Percentiles rank a stretch among this genome's conserved stretches.
Evolutionary conservation across 2,797 vertebrate genomes (phyloP).

Genomic region (Cephalopachus bancanus): DNA sequence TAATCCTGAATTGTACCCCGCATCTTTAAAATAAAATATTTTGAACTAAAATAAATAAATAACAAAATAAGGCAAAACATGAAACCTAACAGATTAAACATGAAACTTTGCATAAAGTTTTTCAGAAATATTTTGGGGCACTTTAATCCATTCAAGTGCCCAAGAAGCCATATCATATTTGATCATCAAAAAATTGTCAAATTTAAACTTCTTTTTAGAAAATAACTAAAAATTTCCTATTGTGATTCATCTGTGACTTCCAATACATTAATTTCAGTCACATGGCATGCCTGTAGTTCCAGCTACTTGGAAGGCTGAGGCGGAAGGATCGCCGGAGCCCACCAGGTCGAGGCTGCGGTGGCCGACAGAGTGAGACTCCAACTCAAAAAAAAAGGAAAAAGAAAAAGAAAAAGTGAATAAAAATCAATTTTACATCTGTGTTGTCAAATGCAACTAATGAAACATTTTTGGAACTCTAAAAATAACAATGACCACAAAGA

Average conservation of each 20-base stretch:
- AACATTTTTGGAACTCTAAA: too few relatives aligned
- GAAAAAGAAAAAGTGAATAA: too few relatives aligned
- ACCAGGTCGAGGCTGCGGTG: too few relatives aligned
- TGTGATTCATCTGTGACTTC: not conserved
- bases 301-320: not conserved
- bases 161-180: not conserved
- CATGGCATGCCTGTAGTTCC: not conserved
- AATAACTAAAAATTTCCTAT: not conserved
- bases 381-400: too few relatives aligned
- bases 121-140: not conserved
- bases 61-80: not conserved
- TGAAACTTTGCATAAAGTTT: not conserved
- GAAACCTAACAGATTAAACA: not conserved
- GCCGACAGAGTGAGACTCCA: too few relatives aligned
- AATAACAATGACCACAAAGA: too few relatives aligned
- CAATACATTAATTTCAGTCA: constrained; percentile 13
- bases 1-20: too few relatives aligned
- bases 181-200: constrained; percentile 46
- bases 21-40: too few relatives aligned
- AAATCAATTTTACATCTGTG: too few relatives aligned
- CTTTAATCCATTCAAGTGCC: not conserved
- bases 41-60: too few relatives aligned
- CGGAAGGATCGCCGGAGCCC: too few relatives aligned
- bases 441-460: too few relatives aligned
- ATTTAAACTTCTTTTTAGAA: constrained; percentile 9